These are phyloP conservation scores for Zaprionus lachaisei DNA, from an alignment of 1,140 invertebrate species.

Conservation along the genomic window DNA sequence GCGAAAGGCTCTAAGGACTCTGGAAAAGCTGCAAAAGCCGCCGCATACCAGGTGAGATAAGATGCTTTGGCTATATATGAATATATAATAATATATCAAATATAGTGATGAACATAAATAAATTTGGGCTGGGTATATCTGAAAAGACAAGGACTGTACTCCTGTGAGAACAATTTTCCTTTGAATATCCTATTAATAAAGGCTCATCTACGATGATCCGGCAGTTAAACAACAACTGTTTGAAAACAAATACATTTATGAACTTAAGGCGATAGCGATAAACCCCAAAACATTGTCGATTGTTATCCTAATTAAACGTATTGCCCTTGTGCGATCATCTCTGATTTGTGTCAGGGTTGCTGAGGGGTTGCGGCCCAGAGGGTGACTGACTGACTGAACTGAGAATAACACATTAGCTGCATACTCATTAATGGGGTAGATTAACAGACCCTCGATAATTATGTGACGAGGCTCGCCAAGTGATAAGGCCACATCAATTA, in stretches of 20 bases:
- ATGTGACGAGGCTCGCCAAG: constrained; percentile 36
- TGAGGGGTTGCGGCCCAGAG: not conserved
- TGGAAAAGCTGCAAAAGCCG: constrained; percentile 86
- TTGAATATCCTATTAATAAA: fast-evolving
- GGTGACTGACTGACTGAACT: constrained; percentile 14
- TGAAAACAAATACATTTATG: not conserved
- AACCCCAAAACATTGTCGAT: not conserved
- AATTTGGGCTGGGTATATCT: not conserved
- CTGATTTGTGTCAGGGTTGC: constrained; percentile 33
- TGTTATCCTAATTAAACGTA: not conserved
- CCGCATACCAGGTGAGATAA: constrained; percentile 86
- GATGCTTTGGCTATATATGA: too few species aligned
- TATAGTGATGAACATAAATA: too few species aligned
- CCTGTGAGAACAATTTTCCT: too few species aligned
- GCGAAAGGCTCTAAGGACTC: constrained; percentile 86
- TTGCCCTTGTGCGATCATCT: constrained; percentile 5
- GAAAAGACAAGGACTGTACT: not conserved
- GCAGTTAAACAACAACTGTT: not conserved
- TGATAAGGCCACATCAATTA: constrained; percentile 63
- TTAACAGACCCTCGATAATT: constrained; percentile 49
- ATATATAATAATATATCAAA: too few species aligned
- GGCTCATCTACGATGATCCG: not conserved
- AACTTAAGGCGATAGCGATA: not conserved
- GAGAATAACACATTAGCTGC: constrained; percentile 13
- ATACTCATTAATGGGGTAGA: constrained; percentile 17